phyloP scores from a whole-genome alignment of 2,888 invertebrate species.

The Clivina fossor region DNA sequence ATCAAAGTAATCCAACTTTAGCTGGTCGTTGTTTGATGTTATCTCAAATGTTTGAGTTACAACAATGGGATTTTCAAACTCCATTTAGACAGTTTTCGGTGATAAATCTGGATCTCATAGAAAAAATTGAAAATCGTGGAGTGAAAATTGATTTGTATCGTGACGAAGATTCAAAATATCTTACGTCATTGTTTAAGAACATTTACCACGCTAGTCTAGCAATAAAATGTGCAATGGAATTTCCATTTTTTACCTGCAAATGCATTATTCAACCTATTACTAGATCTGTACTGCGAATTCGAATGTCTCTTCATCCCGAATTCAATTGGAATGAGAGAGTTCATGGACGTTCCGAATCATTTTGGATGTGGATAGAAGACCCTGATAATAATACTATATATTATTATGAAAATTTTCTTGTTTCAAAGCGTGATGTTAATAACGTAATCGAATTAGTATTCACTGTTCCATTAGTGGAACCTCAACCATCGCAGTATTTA shows the following conservation, averaged over 20 bases:
- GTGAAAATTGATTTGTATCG: slow-evolving; percentile 75
- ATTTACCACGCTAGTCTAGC: slow-evolving; percentile 69
- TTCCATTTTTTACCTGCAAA: slow-evolving; percentile 83
- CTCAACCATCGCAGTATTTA: slow-evolving; percentile 89
- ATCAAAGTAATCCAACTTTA: slow-evolving; percentile 87
- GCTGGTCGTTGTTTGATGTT: slow-evolving; percentile 82
- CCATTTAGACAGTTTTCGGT: slow-evolving; percentile 84
- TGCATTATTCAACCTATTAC: slow-evolving; percentile 94
- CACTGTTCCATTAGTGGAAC: slow-evolving; percentile 92
- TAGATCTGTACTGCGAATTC: slow-evolving; percentile 82
- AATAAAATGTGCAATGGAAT: slow-evolving; percentile 80
- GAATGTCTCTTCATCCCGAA: slow-evolving; percentile 74
- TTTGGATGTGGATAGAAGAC: slow-evolving; percentile 99
- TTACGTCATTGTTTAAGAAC: slow-evolving; percentile 79
- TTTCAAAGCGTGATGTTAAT: slow-evolving; percentile 60
- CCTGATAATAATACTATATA: slow-evolving; percentile 92
- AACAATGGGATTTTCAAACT: slow-evolving; percentile 85
- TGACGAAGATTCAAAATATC: slow-evolving; percentile 85
- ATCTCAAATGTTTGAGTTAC: slow-evolving; percentile 91
- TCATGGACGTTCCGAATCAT: slow-evolving; percentile 88
- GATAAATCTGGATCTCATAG: slow-evolving; percentile 74
- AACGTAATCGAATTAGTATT: slow-evolving; percentile 86
- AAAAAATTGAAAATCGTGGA: slow-evolving; percentile 78
- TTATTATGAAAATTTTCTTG: slow-evolving; percentile 89
- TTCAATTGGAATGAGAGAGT: slow-evolving; percentile 85